Evolutionary conservation across 1,140 invertebrate genomes (phyloP), one percentile per base, ranked within the genome.

Genomic region (Mamestra configurata): DNA sequence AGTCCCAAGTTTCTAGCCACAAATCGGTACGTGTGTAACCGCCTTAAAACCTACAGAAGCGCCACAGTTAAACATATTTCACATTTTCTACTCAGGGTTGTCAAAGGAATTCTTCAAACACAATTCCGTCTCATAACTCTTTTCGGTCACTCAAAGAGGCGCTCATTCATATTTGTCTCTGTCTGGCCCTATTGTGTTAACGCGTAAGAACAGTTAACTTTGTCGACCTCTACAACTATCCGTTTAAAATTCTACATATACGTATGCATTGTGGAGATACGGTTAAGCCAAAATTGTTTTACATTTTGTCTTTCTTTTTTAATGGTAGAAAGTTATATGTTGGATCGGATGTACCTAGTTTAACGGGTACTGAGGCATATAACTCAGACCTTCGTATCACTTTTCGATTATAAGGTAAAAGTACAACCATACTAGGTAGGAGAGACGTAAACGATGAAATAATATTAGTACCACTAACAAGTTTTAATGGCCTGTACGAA

Each of bases 121-220:
- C 22, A 27, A 64, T 61, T 76, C 40, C 15, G 24, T 76, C 15
- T 43, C 57, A 59, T 75, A 43, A 57, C 55, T 55, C 24, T 61
- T 27, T 73, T 61, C 40, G 55, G 43, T 76, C 15, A 46, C 24
- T 64, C 37, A 64, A 76, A 76, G 73, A 61, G 57, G 57, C 24
- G 37, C 22, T 24, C 31, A 2, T 51, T 57, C 35, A 64, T 76
- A 76, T 76, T 76, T 76, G 40, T 76, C 73, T 76, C 57, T 76
- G 73, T 49, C 57, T 35, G 20, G 51, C 55, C 72, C 24, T 61
- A 59, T 76, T 76, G 72, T 76, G 22, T 75, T 57, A 75, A 40
- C 55, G 55, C 40, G 57, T 76, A 46, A 76, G 51, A 46, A 76
- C 73, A 61, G 55, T 76, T 76, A 76, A 43, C 53, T 76, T 35